Evolutionary conservation across 2,888 invertebrate species (phyloP).

Genomic region (Tethea ocularis): DNA sequence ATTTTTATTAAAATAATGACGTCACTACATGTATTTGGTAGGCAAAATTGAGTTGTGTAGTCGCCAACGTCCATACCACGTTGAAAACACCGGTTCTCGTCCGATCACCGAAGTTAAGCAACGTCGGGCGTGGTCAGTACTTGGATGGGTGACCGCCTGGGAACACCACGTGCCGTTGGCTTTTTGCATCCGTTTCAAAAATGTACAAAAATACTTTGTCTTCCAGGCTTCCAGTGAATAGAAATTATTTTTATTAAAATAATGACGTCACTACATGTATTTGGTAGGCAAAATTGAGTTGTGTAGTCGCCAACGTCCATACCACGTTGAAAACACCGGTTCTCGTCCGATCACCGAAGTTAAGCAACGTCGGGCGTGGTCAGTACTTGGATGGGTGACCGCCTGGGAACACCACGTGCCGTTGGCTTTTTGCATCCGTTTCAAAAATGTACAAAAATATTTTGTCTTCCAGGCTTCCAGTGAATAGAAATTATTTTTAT

Average conservation of each 20-base stretch:
- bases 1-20: too few relatives aligned
- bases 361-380: slow-evolving; percentile 79
- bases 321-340: slow-evolving; percentile 77
- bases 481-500: too few relatives aligned
- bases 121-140: slow-evolving; percentile 79
- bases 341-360: slow-evolving; percentile 82
- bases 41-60: neutral
- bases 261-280: too few relatives aligned
- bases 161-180: slow-evolving; percentile 50
- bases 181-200: too few relatives aligned
- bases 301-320: slow-evolving; percentile 56
- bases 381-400: slow-evolving; percentile 81
- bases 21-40: too few relatives aligned
- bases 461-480: too few relatives aligned
- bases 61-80: slow-evolving; percentile 69
- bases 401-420: slow-evolving; percentile 74
- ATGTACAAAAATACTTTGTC: too few relatives aligned
- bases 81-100: slow-evolving; percentile 79
- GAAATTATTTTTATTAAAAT: too few relatives aligned
- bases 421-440: slow-evolving; percentile 64
- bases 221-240: too few relatives aligned
- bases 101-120: slow-evolving; percentile 81
- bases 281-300: too few relatives aligned
- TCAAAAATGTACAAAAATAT: too few relatives aligned
- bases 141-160: slow-evolving; percentile 80